Percentiles rank a stretch among this genome's conserved stretches.
Evolutionary conservation across 1,140 invertebrate species (phyloP).

Genomic region (Aphelenchoides avenae): DNA sequence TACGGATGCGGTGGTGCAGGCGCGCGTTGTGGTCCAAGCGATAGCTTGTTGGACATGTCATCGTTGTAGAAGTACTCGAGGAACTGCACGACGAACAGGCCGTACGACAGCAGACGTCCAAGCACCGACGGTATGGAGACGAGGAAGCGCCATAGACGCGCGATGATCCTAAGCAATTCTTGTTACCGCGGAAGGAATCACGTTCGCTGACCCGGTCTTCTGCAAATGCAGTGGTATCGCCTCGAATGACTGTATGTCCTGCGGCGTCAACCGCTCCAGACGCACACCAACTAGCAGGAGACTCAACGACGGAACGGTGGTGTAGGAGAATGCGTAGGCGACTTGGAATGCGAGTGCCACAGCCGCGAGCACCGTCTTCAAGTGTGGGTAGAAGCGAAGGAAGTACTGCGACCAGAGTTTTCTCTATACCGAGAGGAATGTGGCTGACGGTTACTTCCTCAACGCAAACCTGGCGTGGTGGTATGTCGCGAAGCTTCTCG

Average conservation of each 20-base stretch:
- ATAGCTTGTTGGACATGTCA: slow-evolving; percentile 32
- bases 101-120: slow-evolving; percentile 50
- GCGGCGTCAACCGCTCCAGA: slow-evolving; percentile 46
- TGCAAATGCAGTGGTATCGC: slow-evolving; percentile 47
- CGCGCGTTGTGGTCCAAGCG: no score
- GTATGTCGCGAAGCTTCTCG: no score
- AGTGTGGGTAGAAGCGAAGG: slow-evolving; percentile 42
- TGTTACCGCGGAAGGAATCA: not conserved
- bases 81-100: slow-evolving; percentile 52
- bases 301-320: slow-evolving; percentile 38
- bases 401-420: slow-evolving; percentile 46
- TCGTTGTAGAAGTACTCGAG: slow-evolving; percentile 49
- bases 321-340: slow-evolving; percentile 37
- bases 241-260: slow-evolving; percentile 46
- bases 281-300: slow-evolving; percentile 36
- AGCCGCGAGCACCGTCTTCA: slow-evolving; percentile 40
- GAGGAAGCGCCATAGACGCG: slow-evolving; percentile 38
- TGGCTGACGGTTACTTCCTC: no score
- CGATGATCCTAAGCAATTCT: slow-evolving; percentile 21
- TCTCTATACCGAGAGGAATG: no score
- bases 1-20: slow-evolving; percentile 35
- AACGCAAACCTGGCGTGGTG: no score
- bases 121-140: slow-evolving; percentile 45
- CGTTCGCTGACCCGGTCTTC: slow-evolving; percentile 37
- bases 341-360: slow-evolving; percentile 40